Conservation (phyloP, 2,888 invertebrate species). For the Onthophagus sagittarius region DNA sequence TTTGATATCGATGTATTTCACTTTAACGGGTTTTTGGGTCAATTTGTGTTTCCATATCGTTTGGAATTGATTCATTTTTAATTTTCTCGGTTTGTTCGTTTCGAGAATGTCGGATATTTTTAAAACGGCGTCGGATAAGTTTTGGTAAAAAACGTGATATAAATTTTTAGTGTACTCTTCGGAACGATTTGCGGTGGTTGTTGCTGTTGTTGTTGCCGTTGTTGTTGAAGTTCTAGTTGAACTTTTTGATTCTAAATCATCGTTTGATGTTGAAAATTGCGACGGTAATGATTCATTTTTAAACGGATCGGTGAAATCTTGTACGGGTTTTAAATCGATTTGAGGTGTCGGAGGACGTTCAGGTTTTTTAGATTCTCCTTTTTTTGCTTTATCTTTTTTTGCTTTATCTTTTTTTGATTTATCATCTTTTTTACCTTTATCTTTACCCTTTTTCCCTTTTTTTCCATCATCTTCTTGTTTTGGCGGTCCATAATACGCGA, state of each 20-base stretch:
- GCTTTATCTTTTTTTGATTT: conserved; percentile 9
- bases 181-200: neutral
- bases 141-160: conserved; percentile 17
- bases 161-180: conserved; percentile 16
- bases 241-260: conserved; percentile 23
- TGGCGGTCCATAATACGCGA: conserved; percentile 13
- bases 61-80: conserved; percentile 11
- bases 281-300: neutral
- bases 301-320: neutral
- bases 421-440: conserved; percentile 10
- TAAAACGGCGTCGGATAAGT: conserved; percentile 16
- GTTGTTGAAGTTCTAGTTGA: conserved; percentile 10
- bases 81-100: conserved; percentile 4
- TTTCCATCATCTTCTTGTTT: conserved; percentile 3
- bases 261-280: conserved; percentile 15
- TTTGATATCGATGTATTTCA: conserved; percentile 18
- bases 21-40: neutral
- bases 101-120: conserved; percentile 17
- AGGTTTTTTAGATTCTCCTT: conserved; percentile 20
- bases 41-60: conserved; percentile 2
- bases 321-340: conserved; percentile 13
- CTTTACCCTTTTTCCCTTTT: conserved; percentile 9
- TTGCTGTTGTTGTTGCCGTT: too few species aligned
- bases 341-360: conserved; percentile 15
- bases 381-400: conserved; percentile 8